Base-by-base conservation (phyloP, 2,888 invertebrate genomes). In the Baccha elongata region DNA sequence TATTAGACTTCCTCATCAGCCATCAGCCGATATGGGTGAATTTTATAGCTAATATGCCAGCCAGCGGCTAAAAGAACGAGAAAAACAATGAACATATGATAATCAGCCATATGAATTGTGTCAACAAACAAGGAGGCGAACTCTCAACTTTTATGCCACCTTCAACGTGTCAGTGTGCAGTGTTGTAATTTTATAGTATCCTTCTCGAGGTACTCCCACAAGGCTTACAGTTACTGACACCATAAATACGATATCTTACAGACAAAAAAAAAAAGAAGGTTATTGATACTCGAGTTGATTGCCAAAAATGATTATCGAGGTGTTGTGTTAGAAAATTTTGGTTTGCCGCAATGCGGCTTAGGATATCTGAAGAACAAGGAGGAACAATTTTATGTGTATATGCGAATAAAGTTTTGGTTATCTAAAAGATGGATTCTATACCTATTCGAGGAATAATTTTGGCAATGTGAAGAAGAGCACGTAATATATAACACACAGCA, bases 221-320 rank as follows among this genome's bases (percentile, higher is more conserved):
- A 40, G 3, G 13, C 13, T n/a, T n/a, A n/a, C n/a, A n/a, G n/a
- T n/a, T n/a, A 40, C 37, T 2, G 37, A 3, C 37, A n/a, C n/a
- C 8, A 6, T 32, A 6, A n/a, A n/a, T n/a, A n/a, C 29, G 4
- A 7, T 40, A 13, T 40, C 13, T 37, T 13, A 2, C 13, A 2
- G 3, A 3, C 13, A 40, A 32, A 32, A 32, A n/a, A n/a, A n/a
- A n/a, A n/a, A 2, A 35, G 13, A 35, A 26, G 26, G 23, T 26
- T 42, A 40, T 42, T 42, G 11, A 58, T 58, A 23, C 60, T 60
- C 29, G 29, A 60, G 26, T 32, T 21, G 48, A 71, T 23, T 71
- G 60, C 60, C 69, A 71, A 71, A 71, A 71, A 71, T 46, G 55
- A 69, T 69, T 55, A 58, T 69, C 29, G 44, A 69, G 46, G 68